Conservation (phyloP, 2,797 vertebrate genomes). For the Hylomyscus alleni region DNA sequence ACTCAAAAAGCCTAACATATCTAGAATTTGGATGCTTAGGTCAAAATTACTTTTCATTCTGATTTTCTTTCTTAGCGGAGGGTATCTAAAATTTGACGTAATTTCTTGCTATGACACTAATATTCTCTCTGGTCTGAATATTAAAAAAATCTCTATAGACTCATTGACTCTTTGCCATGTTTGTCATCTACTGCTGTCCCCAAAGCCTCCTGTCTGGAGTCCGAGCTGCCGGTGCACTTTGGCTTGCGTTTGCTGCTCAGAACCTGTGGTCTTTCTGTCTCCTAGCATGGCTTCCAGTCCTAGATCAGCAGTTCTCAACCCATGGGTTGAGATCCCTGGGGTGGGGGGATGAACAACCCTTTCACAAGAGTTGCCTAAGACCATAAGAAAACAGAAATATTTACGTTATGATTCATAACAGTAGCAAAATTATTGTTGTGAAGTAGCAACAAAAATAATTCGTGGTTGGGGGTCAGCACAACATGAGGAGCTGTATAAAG, state of each 20-base stretch:
- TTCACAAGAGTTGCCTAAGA: background rate
- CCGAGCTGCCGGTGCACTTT: background rate
- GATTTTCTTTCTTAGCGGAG: background rate
- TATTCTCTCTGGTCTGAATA: conserved; percentile 8
- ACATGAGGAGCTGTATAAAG: background rate
- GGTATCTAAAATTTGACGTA: background rate
- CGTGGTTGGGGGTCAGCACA: background rate
- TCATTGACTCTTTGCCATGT: background rate
- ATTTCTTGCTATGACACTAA: background rate
- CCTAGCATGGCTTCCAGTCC: background rate
- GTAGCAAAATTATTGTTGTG: background rate
- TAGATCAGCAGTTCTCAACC: background rate
- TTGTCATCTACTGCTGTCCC: background rate
- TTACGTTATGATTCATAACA: background rate
- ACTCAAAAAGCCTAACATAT: conserved; percentile 18
- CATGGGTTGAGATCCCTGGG: fast-evolving
- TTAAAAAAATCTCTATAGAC: background rate
- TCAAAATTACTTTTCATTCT: conserved; percentile 35
- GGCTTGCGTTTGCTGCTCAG: background rate
- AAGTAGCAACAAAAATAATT: background rate
- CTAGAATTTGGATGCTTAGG: background rate
- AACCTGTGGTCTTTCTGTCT: conserved; percentile 8
- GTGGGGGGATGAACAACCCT: too few species aligned
- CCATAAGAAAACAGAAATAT: background rate
- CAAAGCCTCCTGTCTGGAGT: background rate